Evolutionary conservation across 1,140 invertebrate species (phyloP), one percentile per base, ranked within the genome.

Genomic region (Hypsibius dujardini): DNA sequence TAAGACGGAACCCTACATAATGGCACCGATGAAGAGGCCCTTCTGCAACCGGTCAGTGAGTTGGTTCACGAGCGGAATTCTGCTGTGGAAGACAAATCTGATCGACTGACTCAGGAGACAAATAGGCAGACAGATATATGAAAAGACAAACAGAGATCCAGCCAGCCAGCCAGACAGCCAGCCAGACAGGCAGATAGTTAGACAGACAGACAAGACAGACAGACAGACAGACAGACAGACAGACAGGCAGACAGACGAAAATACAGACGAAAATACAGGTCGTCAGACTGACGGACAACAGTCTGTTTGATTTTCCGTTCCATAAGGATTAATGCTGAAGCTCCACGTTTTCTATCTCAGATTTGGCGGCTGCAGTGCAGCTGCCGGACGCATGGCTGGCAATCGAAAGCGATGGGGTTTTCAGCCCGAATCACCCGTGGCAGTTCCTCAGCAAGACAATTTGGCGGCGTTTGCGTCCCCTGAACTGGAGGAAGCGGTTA

Each of bases 381-480:
- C n/a, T 7, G 50, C 7, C 7, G n/a, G 50, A 56, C n/a, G 7
- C 7, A 56, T 56, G 50, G 50, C 7, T 7, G 50, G 7, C 7
- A 56, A n/a, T 56, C 50, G 50, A n/a, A 56, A 56, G 50, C 50
- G 50, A 7, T 56, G 50, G 50, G 50, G 50, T 56, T 56, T 56
- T 56, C 7, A 56, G 7, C 50, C 7, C n/a, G 50, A 56, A 56
- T n/a, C n/a, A n/a, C n/a, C n/a, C n/a, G n/a, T n/a, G 50, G n/a
- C 7, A 56, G 50, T n/a, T 7, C 7, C 50, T 7, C 7, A 7
- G 50, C 50, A n/a, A 56, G n/a, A 7, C 50, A 56, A n/a, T 7
- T 7, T n/a, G 50, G 7, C 50, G 7, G 7, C 50, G n/a, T n/a
- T 56, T 7, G 7, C 50, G n/a, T 7, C 50, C 50, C n/a, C 7